Evolutionary conservation across 1,140 invertebrate species (phyloP), one percentile per base, ranked within the genome.

Genomic region (Pygmarrhopalites habei): DNA sequence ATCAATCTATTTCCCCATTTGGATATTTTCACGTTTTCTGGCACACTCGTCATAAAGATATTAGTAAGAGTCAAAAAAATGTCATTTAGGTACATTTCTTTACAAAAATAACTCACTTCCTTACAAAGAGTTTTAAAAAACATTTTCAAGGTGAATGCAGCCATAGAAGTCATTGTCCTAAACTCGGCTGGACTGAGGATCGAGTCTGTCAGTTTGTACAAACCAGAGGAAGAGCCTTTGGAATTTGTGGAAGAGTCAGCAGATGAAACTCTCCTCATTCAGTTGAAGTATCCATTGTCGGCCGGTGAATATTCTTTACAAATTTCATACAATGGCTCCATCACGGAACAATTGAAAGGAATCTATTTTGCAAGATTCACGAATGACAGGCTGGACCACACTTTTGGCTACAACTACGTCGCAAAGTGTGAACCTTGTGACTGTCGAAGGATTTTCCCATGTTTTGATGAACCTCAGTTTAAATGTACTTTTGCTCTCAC

Each of bases 381-480:
- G 44, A 21, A 7, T 4, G 23, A 47, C 7, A 47, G 19, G 10
- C 44, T 21, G 44, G 32, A 35, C 32, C 5, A 12, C 10, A 5
- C 5, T 25, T 47, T 47, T n/a, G 10, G 19, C n/a, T 52, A 26
- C 28, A 21, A 47, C n/a, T 52, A 26, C 28, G 7, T 52, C 14
- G 28, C 49, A 4, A 52, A 52, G 7, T 52, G 49, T 29, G 49
- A 25, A 29, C 49, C 49, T 10, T 52, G 49, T 52, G 49, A 52
- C 28, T 15, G 14, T 52, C 49, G 49, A 28, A 26, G 49, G 23
- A 23, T 52, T 28, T 25, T 52, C 25, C 49, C 49, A 26, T 52
- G 49, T 23, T 52, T 52, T 52, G 49, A 52, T 52, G 49, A 52
- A 23, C 49, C 49, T 5, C 5, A 25, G n/a, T 52, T 26, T n/a